A percentile compares a stretch with the other conserved stretches of the same genome.
These are phyloP conservation scores for Atethmia centrago DNA, from an alignment of 2,888 invertebrate species.

Conservation along the genomic window DNA sequence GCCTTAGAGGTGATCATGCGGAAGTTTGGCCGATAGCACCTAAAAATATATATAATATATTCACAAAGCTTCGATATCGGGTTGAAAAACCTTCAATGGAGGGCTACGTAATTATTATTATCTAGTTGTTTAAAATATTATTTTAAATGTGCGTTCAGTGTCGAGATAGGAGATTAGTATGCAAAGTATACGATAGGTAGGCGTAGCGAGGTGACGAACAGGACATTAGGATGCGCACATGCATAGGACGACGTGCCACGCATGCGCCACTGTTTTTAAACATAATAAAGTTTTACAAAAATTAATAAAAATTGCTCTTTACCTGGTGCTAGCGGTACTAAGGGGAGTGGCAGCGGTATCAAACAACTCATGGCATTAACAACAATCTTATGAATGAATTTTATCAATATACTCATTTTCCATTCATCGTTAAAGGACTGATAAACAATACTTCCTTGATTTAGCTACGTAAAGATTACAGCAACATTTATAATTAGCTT, in stretches of 20 bases:
- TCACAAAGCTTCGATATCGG: constrained; percentile 51
- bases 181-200: constrained; percentile 78
- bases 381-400: constrained; percentile 60
- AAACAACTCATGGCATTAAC: constrained; percentile 27
- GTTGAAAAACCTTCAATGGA: constrained; percentile 69
- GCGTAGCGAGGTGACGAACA: constrained; percentile 85
- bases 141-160: constrained; percentile 69
- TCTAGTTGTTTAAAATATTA: constrained; percentile 69
- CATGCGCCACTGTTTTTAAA: constrained; percentile 70
- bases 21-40: too few relatives aligned
- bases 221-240: constrained; percentile 83
- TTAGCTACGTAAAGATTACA: constrained; percentile 26
- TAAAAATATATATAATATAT: constrained; percentile 36
- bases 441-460: constrained; percentile 41
- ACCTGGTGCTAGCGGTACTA: constrained; percentile 63
- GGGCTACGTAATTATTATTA: constrained; percentile 66
- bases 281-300: constrained; percentile 76
- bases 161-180: constrained; percentile 80
- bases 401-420: constrained; percentile 36
- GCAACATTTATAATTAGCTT: constrained; percentile 18
- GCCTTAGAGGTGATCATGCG: too few relatives aligned
- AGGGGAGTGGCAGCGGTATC: constrained; percentile 28
- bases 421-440: constrained; percentile 36
- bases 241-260: constrained; percentile 75
- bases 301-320: constrained; percentile 75